A percentile compares a stretch with the other conserved stretches of the same genome.
phyloP scores from a whole-genome alignment of 2,888 invertebrate species.

The Caenorhabditis drosophilae region DNA sequence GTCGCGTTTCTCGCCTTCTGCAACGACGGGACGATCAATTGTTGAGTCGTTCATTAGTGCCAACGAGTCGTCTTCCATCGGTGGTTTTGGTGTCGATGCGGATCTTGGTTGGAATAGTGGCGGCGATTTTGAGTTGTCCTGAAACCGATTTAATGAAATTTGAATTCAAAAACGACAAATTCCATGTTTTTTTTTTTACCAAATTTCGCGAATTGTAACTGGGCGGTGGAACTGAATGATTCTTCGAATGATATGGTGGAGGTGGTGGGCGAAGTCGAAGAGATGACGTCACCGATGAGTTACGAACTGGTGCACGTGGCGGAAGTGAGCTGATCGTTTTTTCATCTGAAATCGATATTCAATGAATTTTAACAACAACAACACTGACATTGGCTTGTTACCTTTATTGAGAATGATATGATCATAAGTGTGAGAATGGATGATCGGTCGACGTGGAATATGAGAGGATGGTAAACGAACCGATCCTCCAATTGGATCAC shows the following conservation, averaged over 20 bases:
- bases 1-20: slow-evolving; percentile 48
- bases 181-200: not conserved
- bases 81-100: slow-evolving; percentile 22
- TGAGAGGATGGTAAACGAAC: slow-evolving; percentile 16
- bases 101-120: slow-evolving; percentile 15
- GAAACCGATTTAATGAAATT: not conserved
- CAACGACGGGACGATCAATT: slow-evolving; percentile 36
- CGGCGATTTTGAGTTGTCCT: slow-evolving; percentile 3
- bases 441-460: slow-evolving; percentile 9
- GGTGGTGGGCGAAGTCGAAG: slow-evolving; percentile 45
- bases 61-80: slow-evolving; percentile 1
- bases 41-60: slow-evolving; percentile 12
- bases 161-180: not conserved
- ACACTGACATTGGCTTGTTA: too few relatives aligned
- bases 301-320: slow-evolving; percentile 49
- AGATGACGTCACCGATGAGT: slow-evolving; percentile 40
- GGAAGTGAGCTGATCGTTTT: slow-evolving; percentile 34
- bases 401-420: too few relatives aligned
- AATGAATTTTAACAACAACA: not conserved
- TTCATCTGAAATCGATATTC: slow-evolving; percentile 6
- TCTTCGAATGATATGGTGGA: slow-evolving; percentile 33
- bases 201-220: slow-evolving; percentile 1
- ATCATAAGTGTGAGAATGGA: slow-evolving; percentile 12
- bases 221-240: slow-evolving; percentile 3
- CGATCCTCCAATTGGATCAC: slow-evolving; percentile 36